A percentile compares a stretch with the other conserved stretches of the same genome.
Evolutionary conservation across 1,140 invertebrate species (phyloP).

Genomic region (Zaprionus kolodkinae): DNA sequence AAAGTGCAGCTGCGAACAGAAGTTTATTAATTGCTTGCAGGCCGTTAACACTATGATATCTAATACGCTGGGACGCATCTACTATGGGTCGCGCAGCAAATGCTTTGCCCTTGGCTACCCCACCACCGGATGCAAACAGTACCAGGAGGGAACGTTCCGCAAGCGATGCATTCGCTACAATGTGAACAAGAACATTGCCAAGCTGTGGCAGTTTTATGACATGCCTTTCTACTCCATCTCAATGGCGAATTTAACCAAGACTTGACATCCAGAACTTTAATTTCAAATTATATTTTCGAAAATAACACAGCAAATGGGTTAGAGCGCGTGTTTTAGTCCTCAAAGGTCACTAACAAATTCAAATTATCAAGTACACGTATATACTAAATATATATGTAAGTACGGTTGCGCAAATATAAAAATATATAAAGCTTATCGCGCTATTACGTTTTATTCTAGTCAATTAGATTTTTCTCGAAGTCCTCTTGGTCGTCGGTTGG

Average conservation of each 20-base stretch:
- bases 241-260: background rate
- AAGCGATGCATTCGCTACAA: conserved; percentile 86
- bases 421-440: conserved; percentile 39
- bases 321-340: background rate
- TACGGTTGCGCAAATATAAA: background rate
- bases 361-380: background rate
- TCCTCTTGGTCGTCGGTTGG: conserved; percentile 31
- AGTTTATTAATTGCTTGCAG: conserved; percentile 88
- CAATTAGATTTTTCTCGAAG: background rate
- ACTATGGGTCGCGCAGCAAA: conserved; percentile 88
- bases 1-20: conserved; percentile 88
- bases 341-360: background rate
- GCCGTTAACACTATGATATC: conserved; percentile 84
- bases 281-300: conserved; percentile 5
- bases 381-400: conserved; percentile 1
- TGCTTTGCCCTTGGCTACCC: conserved; percentile 89
- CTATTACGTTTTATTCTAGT: conserved; percentile 27
- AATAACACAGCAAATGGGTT: background rate
- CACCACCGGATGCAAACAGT: conserved; percentile 85
- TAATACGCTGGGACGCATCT: conserved; percentile 87
- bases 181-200: conserved; percentile 84
- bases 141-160: conserved; percentile 69
- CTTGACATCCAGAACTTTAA: conserved; percentile 34
- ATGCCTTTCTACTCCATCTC: conserved; percentile 84
- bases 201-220: conserved; percentile 87